Percentiles rank a stretch among this genome's conserved stretches.
phyloP scores from a whole-genome alignment of 92 coral and sea anemone genomes.

The Paramuricea clavata region DNA sequence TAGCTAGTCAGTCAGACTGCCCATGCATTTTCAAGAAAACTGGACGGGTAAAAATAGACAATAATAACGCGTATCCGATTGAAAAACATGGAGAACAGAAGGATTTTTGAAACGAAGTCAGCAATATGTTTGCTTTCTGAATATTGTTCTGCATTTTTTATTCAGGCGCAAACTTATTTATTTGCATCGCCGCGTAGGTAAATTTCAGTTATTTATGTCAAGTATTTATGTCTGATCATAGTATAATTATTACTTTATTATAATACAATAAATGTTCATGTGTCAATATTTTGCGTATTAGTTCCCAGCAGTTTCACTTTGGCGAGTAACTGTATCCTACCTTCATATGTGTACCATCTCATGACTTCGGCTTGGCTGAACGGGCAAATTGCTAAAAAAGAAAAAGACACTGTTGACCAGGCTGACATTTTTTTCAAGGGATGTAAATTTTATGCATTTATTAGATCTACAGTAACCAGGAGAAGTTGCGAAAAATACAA shows the following conservation, averaged over 20 bases:
- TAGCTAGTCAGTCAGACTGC: too few relatives aligned
- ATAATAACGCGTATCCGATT: background rate
- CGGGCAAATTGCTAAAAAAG: slow-evolving; percentile 92
- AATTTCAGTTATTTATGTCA: slow-evolving; percentile 2
- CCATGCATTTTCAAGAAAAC: too few relatives aligned
- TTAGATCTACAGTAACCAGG: too few relatives aligned
- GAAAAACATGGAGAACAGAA: background rate
- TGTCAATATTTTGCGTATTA: background rate
- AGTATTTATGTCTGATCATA: background rate
- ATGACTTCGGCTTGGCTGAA: slow-evolving; percentile 90
- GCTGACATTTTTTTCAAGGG: background rate
- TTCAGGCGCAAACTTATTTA: background rate
- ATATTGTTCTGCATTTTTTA: background rate
- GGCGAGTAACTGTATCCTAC: slow-evolving; percentile 8
- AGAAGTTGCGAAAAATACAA: too few relatives aligned
- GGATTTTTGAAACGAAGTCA: background rate
- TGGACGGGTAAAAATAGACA: too few relatives aligned
- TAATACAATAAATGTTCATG: background rate
- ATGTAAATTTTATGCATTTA: too few relatives aligned
- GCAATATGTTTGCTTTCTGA: too few relatives aligned
- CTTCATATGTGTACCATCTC: background rate
- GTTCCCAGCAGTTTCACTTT: background rate
- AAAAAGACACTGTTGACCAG: too few relatives aligned
- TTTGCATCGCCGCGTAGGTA: background rate
- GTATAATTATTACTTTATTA: background rate